Evolutionary conservation across 2,797 vertebrate species (phyloP), one percentile per base, ranked within the genome.

Genomic region (Hephaestus fuliginosus): DNA sequence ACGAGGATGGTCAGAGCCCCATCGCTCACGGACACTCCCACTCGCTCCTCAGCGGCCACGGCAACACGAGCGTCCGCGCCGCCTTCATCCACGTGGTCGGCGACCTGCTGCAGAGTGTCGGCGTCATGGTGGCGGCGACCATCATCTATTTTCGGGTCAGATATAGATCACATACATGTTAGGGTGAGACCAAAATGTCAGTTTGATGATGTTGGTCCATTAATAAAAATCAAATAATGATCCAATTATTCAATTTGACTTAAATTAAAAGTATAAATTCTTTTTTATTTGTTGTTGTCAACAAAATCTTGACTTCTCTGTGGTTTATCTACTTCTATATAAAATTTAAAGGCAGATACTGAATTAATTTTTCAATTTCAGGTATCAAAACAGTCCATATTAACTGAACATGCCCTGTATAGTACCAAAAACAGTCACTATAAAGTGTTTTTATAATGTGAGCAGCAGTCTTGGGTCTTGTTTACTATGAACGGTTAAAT

Each of bases 101-200:
- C 1, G 98, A 99, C 77, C 96, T 99, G 55, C 95, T 99, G 89
- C 98, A 99, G 94, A 99, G 98, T 43, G 1, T 99, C 0, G 97
- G 98, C 0, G 98, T 99, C 87, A 95, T 97, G 82, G 95, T 97
- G 73, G 98, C 98, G 0, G 98, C 98, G 20, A 95, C 89, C 74
- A 90, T 99, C 91, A 99, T 99, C 95, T 99, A 96, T 92, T 96
- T 98, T 89, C 97, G 98, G 98, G 98, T 99, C 94, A 89, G 92
- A 93, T 69, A 75, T 70, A 76, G 56, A 70, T 57, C 73, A 86
- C 49, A 52, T 68, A 85, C 43, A 57, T 74, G 80, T 83, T 80
- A 65, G 78, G 72, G 58, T 81, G 87, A 82, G 73, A 63, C 60
- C 6, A 41, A 73, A 41, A 72, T 9, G n/a, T 68, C 39, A 55